Percentiles rank a stretch among this genome's conserved stretches.
Evolutionary conservation across 1,140 invertebrate genomes (phyloP).

Genomic region (Drosophila pachea): DNA sequence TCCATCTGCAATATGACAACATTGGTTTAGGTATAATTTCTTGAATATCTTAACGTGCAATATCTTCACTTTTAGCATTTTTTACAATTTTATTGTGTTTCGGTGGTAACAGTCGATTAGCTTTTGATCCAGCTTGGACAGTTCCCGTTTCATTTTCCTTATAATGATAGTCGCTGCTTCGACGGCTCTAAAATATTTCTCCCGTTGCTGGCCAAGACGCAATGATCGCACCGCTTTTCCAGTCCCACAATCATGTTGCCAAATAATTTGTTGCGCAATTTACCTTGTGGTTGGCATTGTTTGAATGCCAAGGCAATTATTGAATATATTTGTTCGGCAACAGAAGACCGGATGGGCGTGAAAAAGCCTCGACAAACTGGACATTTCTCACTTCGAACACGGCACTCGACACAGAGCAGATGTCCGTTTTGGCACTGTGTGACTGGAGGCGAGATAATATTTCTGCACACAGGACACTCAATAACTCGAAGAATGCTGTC

Average conservation of each 20-base stretch:
- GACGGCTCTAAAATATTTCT: background rate
- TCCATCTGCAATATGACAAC: too few relatives aligned
- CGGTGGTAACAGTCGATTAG: too few relatives aligned
- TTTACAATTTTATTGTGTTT: too few relatives aligned
- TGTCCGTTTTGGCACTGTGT: conserved; percentile 85
- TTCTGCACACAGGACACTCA: conserved; percentile 83
- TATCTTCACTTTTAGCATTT: too few relatives aligned
- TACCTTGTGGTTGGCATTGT: conserved; percentile 63
- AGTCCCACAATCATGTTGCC: conserved; percentile 57
- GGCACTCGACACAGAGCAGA: conserved; percentile 82
- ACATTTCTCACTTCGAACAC: conserved; percentile 81
- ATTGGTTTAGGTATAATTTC: too few relatives aligned
- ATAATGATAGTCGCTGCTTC: too few relatives aligned
- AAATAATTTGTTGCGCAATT: conserved; percentile 68
- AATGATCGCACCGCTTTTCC: conserved; percentile 3
- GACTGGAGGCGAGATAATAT: conserved; percentile 82
- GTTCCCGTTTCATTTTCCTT: too few relatives aligned
- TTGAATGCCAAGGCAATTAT: conserved; percentile 80
- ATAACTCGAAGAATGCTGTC: conserved; percentile 80
- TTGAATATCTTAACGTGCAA: too few relatives aligned
- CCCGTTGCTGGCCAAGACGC: conserved; percentile 4
- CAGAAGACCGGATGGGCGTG: conserved; percentile 57
- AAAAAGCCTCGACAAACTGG: conserved; percentile 82
- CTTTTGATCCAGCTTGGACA: too few relatives aligned
- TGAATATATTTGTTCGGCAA: conserved; percentile 79